These are phyloP conservation scores for Lithosia quadra DNA, from an alignment of 2,888 invertebrate genomes.

Conservation along the genomic window DNA sequence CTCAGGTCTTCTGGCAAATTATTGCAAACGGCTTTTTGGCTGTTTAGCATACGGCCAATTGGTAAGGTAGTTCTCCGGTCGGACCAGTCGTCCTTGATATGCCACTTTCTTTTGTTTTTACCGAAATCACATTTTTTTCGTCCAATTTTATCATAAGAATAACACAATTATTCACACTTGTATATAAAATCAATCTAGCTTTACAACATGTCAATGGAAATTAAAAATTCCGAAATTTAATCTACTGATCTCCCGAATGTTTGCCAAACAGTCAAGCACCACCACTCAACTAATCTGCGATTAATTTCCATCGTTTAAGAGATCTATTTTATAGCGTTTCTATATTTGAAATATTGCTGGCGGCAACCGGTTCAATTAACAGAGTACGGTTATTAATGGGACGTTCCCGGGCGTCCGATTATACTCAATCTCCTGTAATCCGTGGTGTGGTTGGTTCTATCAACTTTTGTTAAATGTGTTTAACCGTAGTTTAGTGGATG, in stretches of 20 bases:
- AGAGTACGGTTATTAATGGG: constrained; percentile 82
- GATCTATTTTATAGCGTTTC: constrained; percentile 62
- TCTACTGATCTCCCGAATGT: not conserved
- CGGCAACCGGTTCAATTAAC: constrained; percentile 82
- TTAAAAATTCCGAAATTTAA: not conserved
- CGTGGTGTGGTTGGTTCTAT: constrained; percentile 62
- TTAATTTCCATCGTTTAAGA: constrained; percentile 53
- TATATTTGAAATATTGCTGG: constrained; percentile 79
- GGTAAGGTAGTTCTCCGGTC: too few species aligned
- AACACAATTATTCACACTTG: too few species aligned
- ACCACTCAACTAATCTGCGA: constrained; percentile 47
- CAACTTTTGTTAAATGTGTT: constrained; percentile 38
- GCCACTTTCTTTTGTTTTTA: too few species aligned
- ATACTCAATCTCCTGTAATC: constrained; percentile 84
- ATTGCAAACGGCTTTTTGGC: too few species aligned
- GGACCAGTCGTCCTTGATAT: too few species aligned
- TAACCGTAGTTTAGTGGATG: constrained; percentile 18
- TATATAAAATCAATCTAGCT: not conserved
- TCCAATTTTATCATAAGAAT: too few species aligned
- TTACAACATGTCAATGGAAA: not conserved
- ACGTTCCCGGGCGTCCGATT: constrained; percentile 78
- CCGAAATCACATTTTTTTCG: too few species aligned
- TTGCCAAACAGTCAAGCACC: constrained; percentile 29
- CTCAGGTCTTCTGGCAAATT: too few species aligned
- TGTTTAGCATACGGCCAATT: too few species aligned